These are phyloP conservation scores for Calonectris borealis DNA, from an alignment of 2,113 vertebrate species.

Conservation along the genomic window DNA sequence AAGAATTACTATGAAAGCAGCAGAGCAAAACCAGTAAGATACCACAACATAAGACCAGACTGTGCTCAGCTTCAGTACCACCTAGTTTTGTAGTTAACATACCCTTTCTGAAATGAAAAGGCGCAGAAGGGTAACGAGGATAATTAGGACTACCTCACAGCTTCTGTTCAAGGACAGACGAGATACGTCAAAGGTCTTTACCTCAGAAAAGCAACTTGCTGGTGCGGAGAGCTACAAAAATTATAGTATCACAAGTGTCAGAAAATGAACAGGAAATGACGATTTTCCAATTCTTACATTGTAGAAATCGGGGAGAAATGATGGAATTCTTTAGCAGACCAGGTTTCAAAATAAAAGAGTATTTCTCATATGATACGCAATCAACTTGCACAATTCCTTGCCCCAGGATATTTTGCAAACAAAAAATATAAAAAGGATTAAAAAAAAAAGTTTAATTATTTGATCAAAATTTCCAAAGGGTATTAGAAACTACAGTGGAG, in stretches of 20 bases:
- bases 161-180: neutral
- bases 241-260: neutral
- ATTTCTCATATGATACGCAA: neutral
- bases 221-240: neutral
- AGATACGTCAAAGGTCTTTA: neutral
- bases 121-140: neutral
- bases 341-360: neutral
- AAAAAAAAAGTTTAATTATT: neutral
- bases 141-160: neutral
- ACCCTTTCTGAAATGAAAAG: neutral
- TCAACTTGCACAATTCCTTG: neutral
- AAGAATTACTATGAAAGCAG: neutral
- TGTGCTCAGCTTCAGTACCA: neutral
- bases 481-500: neutral
- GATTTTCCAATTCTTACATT: neutral
- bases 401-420: neutral
- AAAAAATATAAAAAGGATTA: neutral
- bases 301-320: neutral
- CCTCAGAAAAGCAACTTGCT: neutral
- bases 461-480: neutral
- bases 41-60: accelerated
- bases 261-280: neutral
- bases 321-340: neutral
- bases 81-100: neutral
- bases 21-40: neutral